Evolutionary conservation across 2,113 vertebrate species (phyloP), one percentile per base, ranked within the genome.

Genomic region (Perca flavescens): DNA sequence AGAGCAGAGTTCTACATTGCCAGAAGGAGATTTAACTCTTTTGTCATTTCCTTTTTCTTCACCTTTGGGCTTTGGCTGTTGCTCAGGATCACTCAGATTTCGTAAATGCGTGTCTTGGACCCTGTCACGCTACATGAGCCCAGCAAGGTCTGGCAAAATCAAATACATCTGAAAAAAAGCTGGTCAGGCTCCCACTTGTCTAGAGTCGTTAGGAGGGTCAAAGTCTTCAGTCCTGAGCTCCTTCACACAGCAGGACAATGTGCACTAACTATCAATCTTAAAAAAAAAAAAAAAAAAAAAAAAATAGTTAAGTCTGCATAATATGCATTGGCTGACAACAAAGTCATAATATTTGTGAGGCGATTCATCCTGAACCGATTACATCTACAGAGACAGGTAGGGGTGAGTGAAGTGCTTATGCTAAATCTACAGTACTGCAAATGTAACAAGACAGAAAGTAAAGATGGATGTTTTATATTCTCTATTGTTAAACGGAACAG

Each of bases 1-100:
- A 46, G 43, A 14, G 47, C 36, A 13, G 47, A 58, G 34, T 21
- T 72, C 53, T 1, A 10, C 6, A 5, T 46, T 16, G 43, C 52
- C 49, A 46, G 46, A 22, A 5, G 13, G 28, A 54, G 69, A 28
- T 13, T 60, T 34, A 80, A 28, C 16, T 58, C 53, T 56, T 56
- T 19, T 75, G 64, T 82, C 43, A 52, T 60, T 56, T 75, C 75
- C 58, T 54, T 74, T 62, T 74, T 80, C 49, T 81, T 77, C 53
- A 74, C 63, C 40, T 65, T 46, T 74, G 21, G 25, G 61, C 34
- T 66, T 67, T 74, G 40, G 40, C 57, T 15, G 6, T 47, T 43
- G 13, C 60, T 28, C 58, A 34, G 60, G 3, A 62, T 83, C 53
- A 21, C 50, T 70, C 50, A n/a, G 16, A 17, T 82, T 77, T 84